Percentiles rank a stretch among this genome's conserved stretches.
These are phyloP conservation scores for Bubalus kerabau DNA, from an alignment of 2,113 vertebrate species.

Conservation along the genomic window DNA sequence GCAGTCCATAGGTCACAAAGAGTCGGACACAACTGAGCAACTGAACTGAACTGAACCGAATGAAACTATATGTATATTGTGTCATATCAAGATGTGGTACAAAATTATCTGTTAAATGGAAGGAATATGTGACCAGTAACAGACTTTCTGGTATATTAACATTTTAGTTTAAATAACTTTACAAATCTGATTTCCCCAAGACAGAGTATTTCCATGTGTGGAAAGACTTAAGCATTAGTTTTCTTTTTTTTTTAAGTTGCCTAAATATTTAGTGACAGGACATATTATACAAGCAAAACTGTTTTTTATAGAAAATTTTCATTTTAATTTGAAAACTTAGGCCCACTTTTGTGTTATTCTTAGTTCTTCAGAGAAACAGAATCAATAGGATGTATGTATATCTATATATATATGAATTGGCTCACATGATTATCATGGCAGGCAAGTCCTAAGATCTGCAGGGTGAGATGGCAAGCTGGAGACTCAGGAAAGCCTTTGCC, in stretches of 20 bases:
- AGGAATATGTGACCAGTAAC: background rate
- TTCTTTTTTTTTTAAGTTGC: background rate
- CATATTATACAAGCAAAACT: background rate
- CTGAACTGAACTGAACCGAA: slow-evolving; percentile 24
- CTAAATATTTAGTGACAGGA: background rate
- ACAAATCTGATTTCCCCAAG: slow-evolving; percentile 10
- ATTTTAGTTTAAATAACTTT: background rate
- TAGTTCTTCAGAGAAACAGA: background rate
- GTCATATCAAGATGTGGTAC: background rate
- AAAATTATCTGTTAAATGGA: background rate
- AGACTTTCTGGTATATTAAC: background rate
- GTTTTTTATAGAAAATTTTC: background rate
- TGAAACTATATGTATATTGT: slow-evolving; percentile 38
- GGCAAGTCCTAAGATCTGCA: background rate
- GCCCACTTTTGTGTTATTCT: background rate
- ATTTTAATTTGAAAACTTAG: background rate
- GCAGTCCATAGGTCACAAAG: background rate
- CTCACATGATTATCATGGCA: background rate
- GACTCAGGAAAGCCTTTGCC: background rate
- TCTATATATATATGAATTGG: background rate
- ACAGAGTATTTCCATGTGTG: background rate
- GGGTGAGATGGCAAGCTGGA: background rate
- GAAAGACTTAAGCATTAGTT: background rate
- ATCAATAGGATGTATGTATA: slow-evolving; percentile 81
- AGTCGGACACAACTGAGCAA: background rate